Conservation (phyloP, 2,797 vertebrate genomes). For the Synaphobranchus kaupii region DNA sequence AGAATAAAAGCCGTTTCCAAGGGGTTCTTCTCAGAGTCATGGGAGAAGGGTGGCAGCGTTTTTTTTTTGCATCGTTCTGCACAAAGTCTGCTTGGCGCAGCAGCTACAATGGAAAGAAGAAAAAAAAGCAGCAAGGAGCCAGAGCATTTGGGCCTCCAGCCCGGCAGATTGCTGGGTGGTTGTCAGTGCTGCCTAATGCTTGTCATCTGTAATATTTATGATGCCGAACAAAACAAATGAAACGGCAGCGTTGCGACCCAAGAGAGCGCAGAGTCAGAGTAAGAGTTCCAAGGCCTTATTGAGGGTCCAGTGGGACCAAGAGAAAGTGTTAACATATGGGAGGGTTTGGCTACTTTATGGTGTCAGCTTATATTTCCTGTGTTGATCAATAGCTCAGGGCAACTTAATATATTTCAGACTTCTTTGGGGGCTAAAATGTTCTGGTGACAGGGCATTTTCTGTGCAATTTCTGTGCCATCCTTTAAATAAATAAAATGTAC, state of each 20-base stretch:
- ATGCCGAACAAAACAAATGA: conserved; percentile 35
- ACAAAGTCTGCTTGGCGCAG: conserved; percentile 13
- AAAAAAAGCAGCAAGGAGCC: conserved; percentile 15
- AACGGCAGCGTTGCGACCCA: neutral
- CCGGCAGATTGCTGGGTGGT: neutral
- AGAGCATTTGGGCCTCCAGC: conserved; percentile 10
- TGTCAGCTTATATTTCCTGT: neutral
- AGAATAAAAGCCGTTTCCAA: conserved; percentile 13
- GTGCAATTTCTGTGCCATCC: neutral
- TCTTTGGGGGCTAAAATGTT: neutral
- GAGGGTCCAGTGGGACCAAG: conserved; percentile 2
- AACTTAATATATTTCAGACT: neutral
- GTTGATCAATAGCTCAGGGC: neutral
- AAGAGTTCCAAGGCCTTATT: neutral
- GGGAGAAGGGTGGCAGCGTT: conserved; percentile 17
- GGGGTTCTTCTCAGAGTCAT: conserved; percentile 2
- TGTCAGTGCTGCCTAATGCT: conserved; percentile 25
- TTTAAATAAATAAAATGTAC: neutral
- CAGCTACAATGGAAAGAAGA: conserved; percentile 11
- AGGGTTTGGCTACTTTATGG: neutral
- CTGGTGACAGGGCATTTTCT: neutral
- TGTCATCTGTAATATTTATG: conserved; percentile 41
- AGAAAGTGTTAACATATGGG: neutral
- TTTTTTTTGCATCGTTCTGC: conserved; percentile 31
- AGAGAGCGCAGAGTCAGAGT: neutral